A percentile compares a stretch with the other conserved stretches of the same genome.
Conservation (phyloP, 2,888 invertebrate genomes). For the Monochamus alternatus region DNA sequence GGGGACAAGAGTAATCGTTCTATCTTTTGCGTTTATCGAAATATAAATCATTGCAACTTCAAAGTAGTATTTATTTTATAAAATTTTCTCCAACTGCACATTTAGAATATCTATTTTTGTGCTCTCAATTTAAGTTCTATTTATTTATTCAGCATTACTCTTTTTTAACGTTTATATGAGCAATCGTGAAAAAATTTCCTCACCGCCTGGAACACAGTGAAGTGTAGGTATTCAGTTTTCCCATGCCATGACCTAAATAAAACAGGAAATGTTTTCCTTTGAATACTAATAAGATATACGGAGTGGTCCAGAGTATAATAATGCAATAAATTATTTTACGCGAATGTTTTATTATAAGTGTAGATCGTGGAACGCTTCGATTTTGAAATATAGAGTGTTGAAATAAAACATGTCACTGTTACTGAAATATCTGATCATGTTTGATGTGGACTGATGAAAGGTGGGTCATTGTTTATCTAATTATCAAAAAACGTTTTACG, state of each 20-base stretch:
- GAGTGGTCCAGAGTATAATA: too few relatives aligned
- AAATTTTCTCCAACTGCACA: slow-evolving; percentile 15
- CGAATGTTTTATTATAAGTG: too few relatives aligned
- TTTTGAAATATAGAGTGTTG: too few relatives aligned
- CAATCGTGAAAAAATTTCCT: background rate
- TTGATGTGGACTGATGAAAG: too few relatives aligned
- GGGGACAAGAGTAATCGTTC: background rate
- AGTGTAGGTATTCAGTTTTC: background rate
- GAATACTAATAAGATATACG: too few relatives aligned
- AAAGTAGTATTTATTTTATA: slow-evolving; percentile 26
- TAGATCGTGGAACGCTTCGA: too few relatives aligned
- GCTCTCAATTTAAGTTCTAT: slow-evolving; percentile 9
- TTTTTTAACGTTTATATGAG: slow-evolving; percentile 4
- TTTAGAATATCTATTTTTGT: slow-evolving; percentile 25
- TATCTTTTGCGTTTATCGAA: slow-evolving; percentile 12
- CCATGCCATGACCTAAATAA: background rate
- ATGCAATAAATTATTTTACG: too few relatives aligned
- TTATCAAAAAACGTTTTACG: too few relatives aligned
- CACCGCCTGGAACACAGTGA: background rate
- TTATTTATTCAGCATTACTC: slow-evolving; percentile 9
- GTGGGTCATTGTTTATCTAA: too few relatives aligned
- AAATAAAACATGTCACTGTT: too few relatives aligned
- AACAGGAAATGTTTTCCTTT: background rate
- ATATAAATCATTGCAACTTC: slow-evolving; percentile 21
- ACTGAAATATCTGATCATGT: too few relatives aligned